Base-by-base conservation (phyloP, 1,140 invertebrate genomes). In the Geopemphigus sp. region DNA sequence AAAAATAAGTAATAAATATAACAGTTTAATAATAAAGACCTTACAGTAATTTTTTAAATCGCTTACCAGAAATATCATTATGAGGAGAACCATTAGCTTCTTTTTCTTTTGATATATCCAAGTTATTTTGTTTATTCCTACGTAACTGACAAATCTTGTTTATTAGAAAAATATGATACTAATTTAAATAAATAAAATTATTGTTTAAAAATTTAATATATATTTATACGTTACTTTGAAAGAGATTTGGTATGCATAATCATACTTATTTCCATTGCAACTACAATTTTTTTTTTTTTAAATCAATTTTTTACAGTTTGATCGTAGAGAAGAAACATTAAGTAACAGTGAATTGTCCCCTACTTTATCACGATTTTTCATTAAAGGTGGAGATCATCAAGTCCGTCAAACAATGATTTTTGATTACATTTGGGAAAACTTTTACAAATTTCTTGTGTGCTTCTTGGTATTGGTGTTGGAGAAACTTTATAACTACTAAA, bases 391-490 rank as follows among this genome's bases (percentile, higher is more conserved):
- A 59, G 74, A 78, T 45, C 74, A 24, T 78, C 74, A 47, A 78
- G 74, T 47, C 74, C 74, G 26, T 78, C 74, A 78, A 78, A 78
- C 29, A 78, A 78, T 12, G 74, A 78, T 50, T 78, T 78, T 29
- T 57, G 57, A 63, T 78, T 78, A 29, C 63, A 78, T 59, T 78
- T 57, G 19, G 56, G 74, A 14, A 78, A 63, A 50, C 63, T 61
- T 50, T 57, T 63, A 59, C 57, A 57, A 47, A 78, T 54, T 78
- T 78, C 57, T 17, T 17, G 74, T 63, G 45, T 45, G 17, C 57
- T 78, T 61, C 47, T 78, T 61, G 57, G 39, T 45, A 57, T 78
- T 63, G 74, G 74, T 61, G 61, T 78, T 17, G 74, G 74, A 61
- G 74, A 78, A 47, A 78, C 39, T 63, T 63, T 78, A 50, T 78